These are phyloP conservation scores for Caenorhabditis macrosperma DNA, from an alignment of 2,888 invertebrate species.

Conservation along the genomic window DNA sequence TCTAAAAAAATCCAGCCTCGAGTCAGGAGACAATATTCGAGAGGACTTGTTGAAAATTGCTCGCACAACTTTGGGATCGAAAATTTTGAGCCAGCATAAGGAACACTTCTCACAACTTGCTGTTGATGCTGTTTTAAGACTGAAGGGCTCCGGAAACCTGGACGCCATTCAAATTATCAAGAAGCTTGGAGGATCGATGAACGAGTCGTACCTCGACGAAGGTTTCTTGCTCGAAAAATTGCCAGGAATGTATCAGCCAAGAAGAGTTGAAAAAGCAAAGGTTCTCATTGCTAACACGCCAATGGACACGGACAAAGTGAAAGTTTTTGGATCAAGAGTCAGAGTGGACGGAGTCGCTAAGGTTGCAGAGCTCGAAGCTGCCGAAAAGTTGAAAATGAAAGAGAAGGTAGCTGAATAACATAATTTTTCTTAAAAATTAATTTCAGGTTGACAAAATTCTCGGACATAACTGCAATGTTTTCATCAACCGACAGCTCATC, in stretches of 20 bases:
- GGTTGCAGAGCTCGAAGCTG: conserved; percentile 96
- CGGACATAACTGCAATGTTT: conserved; percentile 95
- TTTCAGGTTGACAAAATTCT: conserved; percentile 89
- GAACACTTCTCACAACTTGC: conserved; percentile 95
- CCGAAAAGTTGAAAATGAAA: conserved; percentile 99
- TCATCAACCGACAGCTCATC: conserved; percentile 97
- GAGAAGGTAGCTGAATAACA: conserved; percentile 85
- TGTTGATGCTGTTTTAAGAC: conserved; percentile 93
- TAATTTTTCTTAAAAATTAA: background rate
- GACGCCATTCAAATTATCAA: conserved; percentile 98
- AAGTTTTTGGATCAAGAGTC: conserved; percentile 92
- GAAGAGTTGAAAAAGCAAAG: conserved; percentile 93
- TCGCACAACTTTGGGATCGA: conserved; percentile 96
- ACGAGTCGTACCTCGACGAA: conserved; percentile 94
- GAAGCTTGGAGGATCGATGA: conserved; percentile 92
- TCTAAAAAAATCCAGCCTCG: conserved; percentile 87
- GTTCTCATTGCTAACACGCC: conserved; percentile 99
- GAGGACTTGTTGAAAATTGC: conserved; percentile 96
- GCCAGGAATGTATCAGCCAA: conserved; percentile 97
- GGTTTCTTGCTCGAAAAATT: conserved; percentile 95
- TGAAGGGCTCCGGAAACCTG: conserved; percentile 95
- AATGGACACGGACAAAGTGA: conserved; percentile 97
- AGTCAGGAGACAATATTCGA: conserved; percentile 87
- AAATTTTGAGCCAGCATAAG: conserved; percentile 96
- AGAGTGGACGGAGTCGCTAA: conserved; percentile 84